Conservation (phyloP, 2,888 invertebrate genomes). For the Ennomos erosarius region DNA sequence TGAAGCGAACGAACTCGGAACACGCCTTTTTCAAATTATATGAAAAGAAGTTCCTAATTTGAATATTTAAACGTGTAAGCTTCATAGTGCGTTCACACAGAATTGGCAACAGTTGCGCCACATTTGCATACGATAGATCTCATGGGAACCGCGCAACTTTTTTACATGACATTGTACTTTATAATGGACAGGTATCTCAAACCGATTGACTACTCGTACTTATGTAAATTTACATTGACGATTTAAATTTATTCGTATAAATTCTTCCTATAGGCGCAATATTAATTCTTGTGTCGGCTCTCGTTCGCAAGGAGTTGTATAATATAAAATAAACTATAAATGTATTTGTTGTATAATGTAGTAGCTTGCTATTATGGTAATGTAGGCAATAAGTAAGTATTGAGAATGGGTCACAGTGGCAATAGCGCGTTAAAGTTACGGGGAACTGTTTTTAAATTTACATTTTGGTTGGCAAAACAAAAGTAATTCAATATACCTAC, state of each 20-base stretch:
- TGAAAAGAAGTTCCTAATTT: conserved; percentile 55
- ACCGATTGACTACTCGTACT: conserved; percentile 64
- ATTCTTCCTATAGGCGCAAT: conserved; percentile 38
- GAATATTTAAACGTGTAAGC: conserved; percentile 63
- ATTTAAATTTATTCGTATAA: conserved; percentile 51
- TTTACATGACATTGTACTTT: conserved; percentile 35
- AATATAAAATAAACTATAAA: conserved; percentile 15
- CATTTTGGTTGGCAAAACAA: no score
- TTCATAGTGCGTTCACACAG: conserved; percentile 57
- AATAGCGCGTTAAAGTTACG: conserved; percentile 13
- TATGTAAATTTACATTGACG: conserved; percentile 59
- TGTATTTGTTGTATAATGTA: conserved; percentile 35
- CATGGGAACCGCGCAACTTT: conserved; percentile 63
- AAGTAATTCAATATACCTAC: no score
- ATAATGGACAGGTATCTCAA: conserved; percentile 40
- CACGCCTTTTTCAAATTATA: conserved; percentile 21
- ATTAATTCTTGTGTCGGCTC: conserved; percentile 35
- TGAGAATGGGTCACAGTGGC: conserved; percentile 20
- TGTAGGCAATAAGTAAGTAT: conserved; percentile 37
- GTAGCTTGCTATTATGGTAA: conserved; percentile 37
- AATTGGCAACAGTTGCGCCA: conserved; percentile 43
- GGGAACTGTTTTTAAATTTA: no score
- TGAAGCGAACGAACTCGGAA: conserved; percentile 18
- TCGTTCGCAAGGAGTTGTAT: conserved; percentile 40
- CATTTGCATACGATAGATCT: conserved; percentile 65